Evolutionary conservation across 2,888 invertebrate genomes (phyloP).

Genomic region (Heliconius aoede): DNA sequence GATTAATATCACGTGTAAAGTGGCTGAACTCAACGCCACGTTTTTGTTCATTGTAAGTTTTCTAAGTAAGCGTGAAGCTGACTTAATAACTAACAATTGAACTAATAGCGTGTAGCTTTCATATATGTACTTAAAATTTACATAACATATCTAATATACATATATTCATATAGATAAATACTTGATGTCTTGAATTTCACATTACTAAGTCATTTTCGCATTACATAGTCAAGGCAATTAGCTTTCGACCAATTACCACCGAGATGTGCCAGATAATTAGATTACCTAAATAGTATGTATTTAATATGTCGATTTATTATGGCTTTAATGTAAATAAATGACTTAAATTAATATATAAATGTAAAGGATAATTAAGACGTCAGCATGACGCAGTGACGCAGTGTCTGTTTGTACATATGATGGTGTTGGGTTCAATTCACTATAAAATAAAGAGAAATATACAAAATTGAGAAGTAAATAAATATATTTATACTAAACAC

Average conservation of each 20-base stretch:
- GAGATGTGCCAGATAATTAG: conserved; percentile 20
- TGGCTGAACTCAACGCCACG: too few relatives aligned
- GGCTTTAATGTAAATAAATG: not conserved
- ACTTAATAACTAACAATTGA: too few relatives aligned
- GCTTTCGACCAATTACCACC: conserved; percentile 19
- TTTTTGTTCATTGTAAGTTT: too few relatives aligned
- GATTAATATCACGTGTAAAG: too few relatives aligned
- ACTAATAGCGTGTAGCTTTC: not conserved
- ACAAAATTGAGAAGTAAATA: too few relatives aligned
- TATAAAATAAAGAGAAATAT: too few relatives aligned
- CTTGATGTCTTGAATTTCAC: conserved; percentile 10
- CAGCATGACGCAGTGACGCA: not conserved
- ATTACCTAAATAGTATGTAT: conserved; percentile 21
- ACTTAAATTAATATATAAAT: not conserved
- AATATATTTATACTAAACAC: too few relatives aligned
- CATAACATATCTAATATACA: not conserved
- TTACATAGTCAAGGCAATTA: conserved; percentile 19
- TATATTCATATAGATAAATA: conserved; percentile 24
- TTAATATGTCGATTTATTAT: conserved; percentile 23
- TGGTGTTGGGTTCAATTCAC: too few relatives aligned
- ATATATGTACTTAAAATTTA: not conserved
- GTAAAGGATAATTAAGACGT: not conserved
- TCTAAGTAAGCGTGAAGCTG: too few relatives aligned
- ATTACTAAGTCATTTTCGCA: conserved; percentile 20
- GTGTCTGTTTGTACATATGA: not conserved